Evolutionary conservation across 2,113 vertebrate species (phyloP), one percentile per base, ranked within the genome.

Genomic region (Amphiprion percula): DNA sequence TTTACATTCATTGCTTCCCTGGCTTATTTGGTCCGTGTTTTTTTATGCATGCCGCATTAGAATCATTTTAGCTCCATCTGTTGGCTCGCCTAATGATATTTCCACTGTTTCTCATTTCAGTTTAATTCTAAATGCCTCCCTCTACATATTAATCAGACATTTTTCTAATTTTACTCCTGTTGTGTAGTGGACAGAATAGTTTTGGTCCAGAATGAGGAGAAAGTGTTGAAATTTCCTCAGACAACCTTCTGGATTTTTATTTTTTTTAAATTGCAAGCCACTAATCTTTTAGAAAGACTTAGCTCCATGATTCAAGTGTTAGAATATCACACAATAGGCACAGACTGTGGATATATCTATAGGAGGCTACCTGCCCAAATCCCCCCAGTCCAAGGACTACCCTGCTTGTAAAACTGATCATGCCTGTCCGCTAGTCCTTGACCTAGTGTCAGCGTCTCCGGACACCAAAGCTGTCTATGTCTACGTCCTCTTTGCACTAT

Each of bases 1-100:
- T 67, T 69, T 8, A 5, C 54, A 28, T 52, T 67, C 8, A 74
- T 37, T 49, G 50, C 66, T 12, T 64, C 33, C 26, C 39, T n/a
- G 7, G 30, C 63, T 76, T 63, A 12, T 76, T 77, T 80, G 53
- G 50, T 21, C 58, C 23, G 49, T 49, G 53, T 78, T 78, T 85
- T 26, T 75, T 65, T 16, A 28, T 69, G 81, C 41, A 44, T 44
- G 4, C 14, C 41, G 14, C 53, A 56, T 58, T 72, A 30, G 17
- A 74, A 67, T 72, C 5, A 62, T 74, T 77, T 15, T 1, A 19
- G 49, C 47, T 77, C 90, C 82, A 85, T 91, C 84, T 88, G 82
- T 47, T 56, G 41, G 30, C 58, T 68, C 4, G 10, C 46, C 41
- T 50, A 28, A 47, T 77, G 49, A 52, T 59, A 56, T 72, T 50